Evolutionary conservation across 2,888 invertebrate species (phyloP).

Genomic region (Tineola bisselliella): DNA sequence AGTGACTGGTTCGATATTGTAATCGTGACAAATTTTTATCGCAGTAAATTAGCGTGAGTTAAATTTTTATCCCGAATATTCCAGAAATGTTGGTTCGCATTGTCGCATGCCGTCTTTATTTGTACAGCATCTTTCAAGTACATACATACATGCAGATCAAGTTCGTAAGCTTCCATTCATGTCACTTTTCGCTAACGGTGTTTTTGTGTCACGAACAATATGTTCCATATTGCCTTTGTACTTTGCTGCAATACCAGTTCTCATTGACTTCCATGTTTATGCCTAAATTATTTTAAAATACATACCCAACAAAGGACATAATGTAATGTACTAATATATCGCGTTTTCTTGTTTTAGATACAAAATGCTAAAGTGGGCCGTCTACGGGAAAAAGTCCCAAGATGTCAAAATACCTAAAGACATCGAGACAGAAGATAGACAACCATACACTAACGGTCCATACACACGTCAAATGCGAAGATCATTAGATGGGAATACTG

Average conservation of each 20-base stretch:
- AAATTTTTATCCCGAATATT: not conserved
- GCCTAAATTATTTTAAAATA: not conserved
- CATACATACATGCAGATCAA: not conserved
- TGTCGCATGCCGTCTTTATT: not conserved
- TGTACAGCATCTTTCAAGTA: not conserved
- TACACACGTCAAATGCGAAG: slow-evolving; percentile 35
- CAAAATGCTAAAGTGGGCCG: slow-evolving; percentile 73
- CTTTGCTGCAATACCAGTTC: not conserved
- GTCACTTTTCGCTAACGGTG: not conserved
- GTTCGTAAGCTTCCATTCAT: not conserved
- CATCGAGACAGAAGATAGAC: slow-evolving; percentile 27
- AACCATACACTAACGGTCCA: slow-evolving; percentile 28
- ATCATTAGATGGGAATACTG: slow-evolving; percentile 48
- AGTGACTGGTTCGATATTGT: too few species aligned
- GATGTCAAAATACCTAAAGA: slow-evolving; percentile 32
- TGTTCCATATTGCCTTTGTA: not conserved
- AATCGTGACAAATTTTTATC: too few species aligned
- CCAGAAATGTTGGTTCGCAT: not conserved
- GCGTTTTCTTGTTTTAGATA: slow-evolving; percentile 32
- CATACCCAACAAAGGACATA: too few species aligned
- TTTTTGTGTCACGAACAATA: not conserved
- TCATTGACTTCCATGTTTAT: not conserved
- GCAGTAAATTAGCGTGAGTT: too few species aligned
- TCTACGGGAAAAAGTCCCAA: slow-evolving; percentile 58
- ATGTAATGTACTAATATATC: not conserved